Evolutionary conservation across 2,888 invertebrate species (phyloP).

Genomic region (Macaria notata): DNA sequence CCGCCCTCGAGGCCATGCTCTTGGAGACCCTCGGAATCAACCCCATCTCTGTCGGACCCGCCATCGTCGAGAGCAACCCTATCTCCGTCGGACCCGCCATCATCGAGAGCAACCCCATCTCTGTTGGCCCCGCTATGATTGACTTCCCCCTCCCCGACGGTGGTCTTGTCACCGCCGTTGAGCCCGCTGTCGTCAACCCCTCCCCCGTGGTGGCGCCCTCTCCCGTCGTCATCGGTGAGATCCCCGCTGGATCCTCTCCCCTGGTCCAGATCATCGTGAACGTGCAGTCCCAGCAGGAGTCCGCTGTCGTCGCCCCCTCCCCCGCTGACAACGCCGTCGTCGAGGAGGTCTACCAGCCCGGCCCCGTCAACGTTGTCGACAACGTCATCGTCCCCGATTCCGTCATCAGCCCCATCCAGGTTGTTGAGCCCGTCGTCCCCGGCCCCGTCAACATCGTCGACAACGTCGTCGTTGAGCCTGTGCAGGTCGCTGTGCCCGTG

Average conservation of each 20-base stretch:
- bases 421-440: constrained; percentile 15
- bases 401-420: constrained; percentile 19
- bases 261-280: constrained; percentile 47
- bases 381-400: constrained; percentile 19
- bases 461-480: constrained; percentile 22
- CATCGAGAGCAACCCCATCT: constrained; percentile 32
- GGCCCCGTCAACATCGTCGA: constrained; percentile 26
- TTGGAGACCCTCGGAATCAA: constrained; percentile 23
- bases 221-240: constrained; percentile 27
- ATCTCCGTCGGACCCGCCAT: constrained; percentile 41
- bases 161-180: constrained; percentile 22
- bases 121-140: constrained; percentile 17
- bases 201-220: constrained; percentile 17
- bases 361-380: constrained; percentile 32
- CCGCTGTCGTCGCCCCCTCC: constrained; percentile 30
- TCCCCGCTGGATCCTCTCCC: constrained; percentile 30
- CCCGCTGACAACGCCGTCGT: constrained; percentile 30
- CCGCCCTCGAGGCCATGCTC: constrained; percentile 33
- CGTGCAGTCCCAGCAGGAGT: constrained; percentile 34
- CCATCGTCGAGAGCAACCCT: constrained; percentile 31
- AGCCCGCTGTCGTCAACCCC: constrained; percentile 5
- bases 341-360: constrained; percentile 27
- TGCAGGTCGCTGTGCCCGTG: constrained; percentile 19
- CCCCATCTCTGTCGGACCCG: constrained; percentile 34
- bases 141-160: constrained; percentile 14